These are phyloP conservation scores for Heteromurus nitidus DNA, from an alignment of 2,888 invertebrate species.

Conservation along the genomic window DNA sequence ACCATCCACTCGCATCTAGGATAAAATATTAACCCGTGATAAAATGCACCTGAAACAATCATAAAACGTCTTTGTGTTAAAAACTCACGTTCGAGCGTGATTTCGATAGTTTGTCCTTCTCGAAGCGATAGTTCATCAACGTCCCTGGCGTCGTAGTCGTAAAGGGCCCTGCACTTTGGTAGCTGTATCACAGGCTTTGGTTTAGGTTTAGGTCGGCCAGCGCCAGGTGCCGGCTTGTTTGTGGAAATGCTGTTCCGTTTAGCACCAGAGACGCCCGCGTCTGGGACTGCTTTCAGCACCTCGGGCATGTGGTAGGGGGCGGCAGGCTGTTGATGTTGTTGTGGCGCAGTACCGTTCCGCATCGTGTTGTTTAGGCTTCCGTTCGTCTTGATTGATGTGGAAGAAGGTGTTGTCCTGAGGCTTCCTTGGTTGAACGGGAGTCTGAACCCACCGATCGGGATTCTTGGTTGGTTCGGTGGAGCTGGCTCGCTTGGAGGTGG, in stretches of 20 bases:
- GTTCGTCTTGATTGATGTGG: constrained; percentile 17
- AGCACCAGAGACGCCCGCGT: constrained; percentile 76
- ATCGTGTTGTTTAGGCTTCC: not conserved
- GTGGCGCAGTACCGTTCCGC: not conserved
- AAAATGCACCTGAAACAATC: not conserved
- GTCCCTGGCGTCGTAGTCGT: constrained; percentile 81
- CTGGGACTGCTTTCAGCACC: constrained; percentile 74
- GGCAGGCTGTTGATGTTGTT: constrained; percentile 16
- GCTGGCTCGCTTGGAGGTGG: constrained; percentile 77
- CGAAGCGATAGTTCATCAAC: constrained; percentile 81
- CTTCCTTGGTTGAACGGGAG: constrained; percentile 71
- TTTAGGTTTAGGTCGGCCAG: constrained; percentile 76
- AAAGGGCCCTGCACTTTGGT: constrained; percentile 79
- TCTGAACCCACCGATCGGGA: constrained; percentile 74
- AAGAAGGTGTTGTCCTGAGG: too few species aligned
- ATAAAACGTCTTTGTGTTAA: not conserved
- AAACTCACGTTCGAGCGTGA: constrained; percentile 79
- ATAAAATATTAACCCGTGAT: constrained; percentile 56
- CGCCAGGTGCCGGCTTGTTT: constrained; percentile 75
- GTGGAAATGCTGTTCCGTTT: constrained; percentile 62
- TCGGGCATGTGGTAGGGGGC: constrained; percentile 74
- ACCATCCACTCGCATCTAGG: constrained; percentile 83
- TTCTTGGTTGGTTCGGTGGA: constrained; percentile 76
- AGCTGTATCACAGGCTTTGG: constrained; percentile 76
- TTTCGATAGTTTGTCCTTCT: constrained; percentile 80